Percentiles rank a stretch among this genome's conserved stretches.
Conservation (phyloP, 2,888 invertebrate species). For the Oligia latruncula region DNA sequence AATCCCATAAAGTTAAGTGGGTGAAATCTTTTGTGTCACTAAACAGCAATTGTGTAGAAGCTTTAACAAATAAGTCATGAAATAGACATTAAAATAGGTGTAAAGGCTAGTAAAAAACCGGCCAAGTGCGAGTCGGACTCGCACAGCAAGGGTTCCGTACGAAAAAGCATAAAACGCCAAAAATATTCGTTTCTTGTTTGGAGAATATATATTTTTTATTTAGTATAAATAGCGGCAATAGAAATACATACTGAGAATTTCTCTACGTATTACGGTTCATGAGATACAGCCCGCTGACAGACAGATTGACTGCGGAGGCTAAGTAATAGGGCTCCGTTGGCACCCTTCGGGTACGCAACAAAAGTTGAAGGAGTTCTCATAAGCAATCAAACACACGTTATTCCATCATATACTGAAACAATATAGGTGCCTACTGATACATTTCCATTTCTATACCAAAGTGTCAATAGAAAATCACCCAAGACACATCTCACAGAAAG, state of each 20-base stretch:
- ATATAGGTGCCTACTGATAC: constrained; percentile 1
- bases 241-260: neutral
- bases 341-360: neutral
- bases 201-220: no score
- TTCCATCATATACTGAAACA: constrained; percentile 16
- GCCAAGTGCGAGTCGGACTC: no score
- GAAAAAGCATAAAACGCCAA: no score
- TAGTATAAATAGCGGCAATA: neutral
- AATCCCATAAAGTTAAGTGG: neutral
- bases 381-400: neutral
- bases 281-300: neutral
- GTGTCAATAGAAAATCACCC: constrained; percentile 49
- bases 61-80: neutral
- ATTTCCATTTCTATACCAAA: constrained; percentile 16
- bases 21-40: neutral
- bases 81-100: no score
- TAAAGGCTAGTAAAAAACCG: no score
- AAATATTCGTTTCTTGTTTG: no score
- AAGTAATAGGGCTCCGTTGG: neutral
- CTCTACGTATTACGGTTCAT: neutral
- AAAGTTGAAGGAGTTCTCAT: constrained; percentile 5
- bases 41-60: neutral
- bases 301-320: neutral
- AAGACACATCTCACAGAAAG: constrained; percentile 29
- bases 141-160: no score